These are phyloP conservation scores for Lepidonotus clava DNA, from an alignment of 2,888 invertebrate species.

Conservation along the genomic window DNA sequence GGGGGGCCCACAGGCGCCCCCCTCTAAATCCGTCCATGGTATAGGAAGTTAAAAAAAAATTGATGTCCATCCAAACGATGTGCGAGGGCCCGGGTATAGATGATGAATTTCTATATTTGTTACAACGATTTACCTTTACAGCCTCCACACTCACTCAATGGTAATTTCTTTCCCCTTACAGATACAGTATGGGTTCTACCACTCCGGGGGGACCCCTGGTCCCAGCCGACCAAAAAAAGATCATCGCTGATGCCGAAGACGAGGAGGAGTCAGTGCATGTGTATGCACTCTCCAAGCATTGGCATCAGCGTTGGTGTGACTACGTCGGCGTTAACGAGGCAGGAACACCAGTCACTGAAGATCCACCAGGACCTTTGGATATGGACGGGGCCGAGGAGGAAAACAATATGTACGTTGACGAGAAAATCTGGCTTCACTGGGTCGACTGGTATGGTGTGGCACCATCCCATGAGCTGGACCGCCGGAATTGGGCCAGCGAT, in stretches of 20 bases:
- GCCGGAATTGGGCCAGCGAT: slow-evolving; percentile 65
- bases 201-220: slow-evolving; percentile 33
- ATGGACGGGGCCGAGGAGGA: slow-evolving; percentile 63
- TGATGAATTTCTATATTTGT: no score
- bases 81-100: no score
- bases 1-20: no score
- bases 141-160: no score
- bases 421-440: slow-evolving; percentile 69
- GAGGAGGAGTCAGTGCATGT: slow-evolving; percentile 63
- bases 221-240: slow-evolving; percentile 60
- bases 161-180: no score
- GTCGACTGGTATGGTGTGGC: slow-evolving; percentile 69
- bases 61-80: no score
- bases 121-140: no score
- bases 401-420: slow-evolving; percentile 67
- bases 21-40: no score
- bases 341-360: background rate
- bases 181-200: background rate
- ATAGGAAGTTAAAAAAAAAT: no score
- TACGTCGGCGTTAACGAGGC: slow-evolving; percentile 59
- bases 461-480: slow-evolving; percentile 63
- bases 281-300: slow-evolving; percentile 60
- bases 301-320: slow-evolving; percentile 63
- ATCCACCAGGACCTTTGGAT: slow-evolving; percentile 56
- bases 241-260: slow-evolving; percentile 58